Percentiles rank a stretch among this genome's conserved stretches.
Evolutionary conservation across 1,140 invertebrate species (phyloP).

Genomic region (Drosophila littoralis): DNA sequence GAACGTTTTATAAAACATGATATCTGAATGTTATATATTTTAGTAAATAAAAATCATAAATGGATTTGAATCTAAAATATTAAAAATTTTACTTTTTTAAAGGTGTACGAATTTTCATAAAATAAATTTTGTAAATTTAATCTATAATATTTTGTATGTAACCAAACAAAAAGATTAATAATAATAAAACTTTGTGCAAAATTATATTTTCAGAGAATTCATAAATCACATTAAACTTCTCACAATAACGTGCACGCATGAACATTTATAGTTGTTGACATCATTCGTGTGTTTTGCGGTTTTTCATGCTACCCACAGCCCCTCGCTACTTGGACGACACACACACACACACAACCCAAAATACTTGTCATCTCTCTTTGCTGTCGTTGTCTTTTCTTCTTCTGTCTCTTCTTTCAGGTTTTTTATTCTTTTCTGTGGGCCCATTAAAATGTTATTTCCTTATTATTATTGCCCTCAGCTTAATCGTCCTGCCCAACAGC

Average conservation of each 20-base stretch:
- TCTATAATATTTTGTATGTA: too few species aligned
- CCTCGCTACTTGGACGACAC: neutral
- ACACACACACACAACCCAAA: slow-evolving; percentile 18
- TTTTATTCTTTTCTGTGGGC: slow-evolving; percentile 11
- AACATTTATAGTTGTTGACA: slow-evolving; percentile 48
- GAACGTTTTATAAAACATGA: too few species aligned
- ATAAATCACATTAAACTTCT: slow-evolving; percentile 16
- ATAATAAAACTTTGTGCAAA: too few species aligned
- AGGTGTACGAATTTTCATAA: neutral
- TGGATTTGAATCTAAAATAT: too few species aligned
- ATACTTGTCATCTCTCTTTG: slow-evolving; percentile 43
- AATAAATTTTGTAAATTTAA: too few species aligned
- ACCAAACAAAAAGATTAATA: too few species aligned
- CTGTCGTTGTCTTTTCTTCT: neutral
- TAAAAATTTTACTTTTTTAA: too few species aligned
- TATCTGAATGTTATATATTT: too few species aligned
- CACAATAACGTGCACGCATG: slow-evolving; percentile 38
- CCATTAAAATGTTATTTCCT: slow-evolving; percentile 82
- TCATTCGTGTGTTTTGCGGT: slow-evolving; percentile 44
- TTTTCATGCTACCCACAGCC: slow-evolving; percentile 14
- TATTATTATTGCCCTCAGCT: slow-evolving; percentile 78
- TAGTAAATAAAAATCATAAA: too few species aligned
- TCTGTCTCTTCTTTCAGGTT: neutral
- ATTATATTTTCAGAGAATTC: too few species aligned
- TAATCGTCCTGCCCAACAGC: slow-evolving; percentile 63